phyloP scores from a whole-genome alignment of 2,113 vertebrate genomes.

The Hystrix cristata region DNA sequence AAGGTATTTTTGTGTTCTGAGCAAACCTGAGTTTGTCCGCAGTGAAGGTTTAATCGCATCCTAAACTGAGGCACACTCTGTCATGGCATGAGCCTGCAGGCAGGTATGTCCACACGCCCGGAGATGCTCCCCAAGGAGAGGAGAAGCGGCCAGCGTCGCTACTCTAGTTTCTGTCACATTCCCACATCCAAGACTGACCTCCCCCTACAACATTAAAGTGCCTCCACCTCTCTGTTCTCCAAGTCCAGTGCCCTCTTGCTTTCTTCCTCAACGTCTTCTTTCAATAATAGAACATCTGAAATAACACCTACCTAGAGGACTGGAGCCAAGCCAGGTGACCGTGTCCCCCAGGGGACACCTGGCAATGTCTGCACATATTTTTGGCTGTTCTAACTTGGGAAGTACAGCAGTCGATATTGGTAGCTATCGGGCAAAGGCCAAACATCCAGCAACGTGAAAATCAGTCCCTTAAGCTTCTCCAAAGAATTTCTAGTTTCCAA shows the following conservation, averaged over 20 bases:
- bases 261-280: neutral
- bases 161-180: neutral
- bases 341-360: neutral
- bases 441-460: neutral
- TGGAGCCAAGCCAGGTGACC: neutral
- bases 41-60: neutral
- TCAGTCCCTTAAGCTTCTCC: rapidly evolving
- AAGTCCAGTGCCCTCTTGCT: neutral
- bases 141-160: neutral
- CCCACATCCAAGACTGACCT: neutral
- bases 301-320: neutral
- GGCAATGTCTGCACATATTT: neutral
- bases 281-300: neutral
- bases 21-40: neutral
- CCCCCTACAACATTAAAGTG: neutral
- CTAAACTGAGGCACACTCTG: neutral
- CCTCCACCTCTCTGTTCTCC: neutral
- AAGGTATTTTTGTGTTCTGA: neutral
- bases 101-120: too few relatives aligned
- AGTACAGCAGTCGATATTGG: neutral
- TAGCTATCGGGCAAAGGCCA: neutral
- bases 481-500: neutral
- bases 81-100: too few relatives aligned
- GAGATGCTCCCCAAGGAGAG: neutral
- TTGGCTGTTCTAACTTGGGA: neutral